Conservation (phyloP, 2,888 invertebrate genomes). For the Venusia cambrica region DNA sequence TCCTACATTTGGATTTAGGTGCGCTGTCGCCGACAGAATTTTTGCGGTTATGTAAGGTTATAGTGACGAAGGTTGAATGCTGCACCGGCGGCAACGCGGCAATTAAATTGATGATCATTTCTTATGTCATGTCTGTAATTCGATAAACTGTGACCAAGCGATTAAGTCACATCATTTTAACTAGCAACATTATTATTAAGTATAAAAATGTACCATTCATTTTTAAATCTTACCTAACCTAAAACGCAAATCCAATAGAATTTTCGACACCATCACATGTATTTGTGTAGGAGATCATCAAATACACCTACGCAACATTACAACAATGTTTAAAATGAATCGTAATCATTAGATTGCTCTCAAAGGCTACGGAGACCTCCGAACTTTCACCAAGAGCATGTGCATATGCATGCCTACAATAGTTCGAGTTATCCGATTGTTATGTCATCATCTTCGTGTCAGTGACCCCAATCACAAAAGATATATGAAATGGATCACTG, state of each 20-base stretch:
- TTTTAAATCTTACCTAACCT: too few species aligned
- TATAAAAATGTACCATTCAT: too few species aligned
- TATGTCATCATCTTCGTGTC: constrained; percentile 28
- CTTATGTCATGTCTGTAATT: constrained; percentile 22
- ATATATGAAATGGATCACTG: constrained; percentile 5
- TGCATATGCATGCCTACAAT: too few species aligned
- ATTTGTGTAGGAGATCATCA: too few species aligned
- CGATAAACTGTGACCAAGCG: constrained; percentile 13
- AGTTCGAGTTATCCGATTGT: constrained; percentile 28
- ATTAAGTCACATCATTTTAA: not conserved
- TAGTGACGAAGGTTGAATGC: constrained; percentile 34
- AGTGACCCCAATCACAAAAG: constrained; percentile 21
- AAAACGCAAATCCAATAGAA: too few species aligned
- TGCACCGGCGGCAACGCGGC: constrained; percentile 25
- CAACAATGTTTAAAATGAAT: constrained; percentile 17
- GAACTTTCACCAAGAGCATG: constrained; percentile 28
- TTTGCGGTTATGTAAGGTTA: constrained; percentile 39
- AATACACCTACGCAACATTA: constrained; percentile 3
- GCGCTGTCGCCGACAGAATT: constrained; percentile 26
- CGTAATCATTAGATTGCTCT: constrained; percentile 18
- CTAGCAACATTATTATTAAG: too few species aligned
- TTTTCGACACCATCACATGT: too few species aligned
- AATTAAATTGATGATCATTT: constrained; percentile 30
- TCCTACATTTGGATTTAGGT: constrained; percentile 21
- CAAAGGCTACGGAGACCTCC: constrained; percentile 17